Percentiles rank a stretch among this genome's conserved stretches.
These are phyloP conservation scores for Clarias gariepinus DNA, from an alignment of 2,113 vertebrate species.

Conservation along the genomic window DNA sequence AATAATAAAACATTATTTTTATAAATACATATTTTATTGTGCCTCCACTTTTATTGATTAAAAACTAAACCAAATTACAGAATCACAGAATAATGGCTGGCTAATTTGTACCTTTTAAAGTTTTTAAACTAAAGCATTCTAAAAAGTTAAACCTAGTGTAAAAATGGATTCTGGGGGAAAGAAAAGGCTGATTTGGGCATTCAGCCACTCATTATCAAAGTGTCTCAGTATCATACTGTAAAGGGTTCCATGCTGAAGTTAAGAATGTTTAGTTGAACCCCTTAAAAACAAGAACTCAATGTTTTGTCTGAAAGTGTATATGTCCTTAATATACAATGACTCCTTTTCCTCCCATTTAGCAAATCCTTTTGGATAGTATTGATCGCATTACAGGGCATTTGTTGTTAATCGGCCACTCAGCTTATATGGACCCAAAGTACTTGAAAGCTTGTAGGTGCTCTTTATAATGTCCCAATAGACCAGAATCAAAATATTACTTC, in stretches of 20 bases:
- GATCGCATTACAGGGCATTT: constrained; percentile 33
- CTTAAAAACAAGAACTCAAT: background rate
- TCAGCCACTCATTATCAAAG: background rate
- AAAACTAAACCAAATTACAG: background rate
- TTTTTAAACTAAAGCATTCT: background rate
- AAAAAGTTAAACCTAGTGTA: background rate
- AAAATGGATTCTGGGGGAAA: background rate
- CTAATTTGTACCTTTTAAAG: background rate
- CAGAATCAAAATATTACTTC: constrained; percentile 19
- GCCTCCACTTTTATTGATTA: background rate
- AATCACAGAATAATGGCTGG: background rate
- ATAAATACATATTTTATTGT: background rate
- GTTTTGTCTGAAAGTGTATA: background rate
- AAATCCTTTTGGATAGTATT: constrained; percentile 45
- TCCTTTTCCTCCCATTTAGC: background rate
- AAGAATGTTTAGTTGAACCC: background rate
- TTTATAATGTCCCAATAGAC: constrained; percentile 31
- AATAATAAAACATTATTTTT: background rate
- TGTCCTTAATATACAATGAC: background rate
- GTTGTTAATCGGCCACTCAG: constrained; percentile 8
- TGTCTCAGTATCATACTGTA: background rate
- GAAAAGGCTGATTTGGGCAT: background rate
- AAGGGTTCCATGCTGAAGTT: background rate
- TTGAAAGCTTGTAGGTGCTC: constrained; percentile 30
- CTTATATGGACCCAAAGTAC: constrained; percentile 29